Evolutionary conservation across 2,888 invertebrate genomes (phyloP).

Genomic region (Eulithis prunata): DNA sequence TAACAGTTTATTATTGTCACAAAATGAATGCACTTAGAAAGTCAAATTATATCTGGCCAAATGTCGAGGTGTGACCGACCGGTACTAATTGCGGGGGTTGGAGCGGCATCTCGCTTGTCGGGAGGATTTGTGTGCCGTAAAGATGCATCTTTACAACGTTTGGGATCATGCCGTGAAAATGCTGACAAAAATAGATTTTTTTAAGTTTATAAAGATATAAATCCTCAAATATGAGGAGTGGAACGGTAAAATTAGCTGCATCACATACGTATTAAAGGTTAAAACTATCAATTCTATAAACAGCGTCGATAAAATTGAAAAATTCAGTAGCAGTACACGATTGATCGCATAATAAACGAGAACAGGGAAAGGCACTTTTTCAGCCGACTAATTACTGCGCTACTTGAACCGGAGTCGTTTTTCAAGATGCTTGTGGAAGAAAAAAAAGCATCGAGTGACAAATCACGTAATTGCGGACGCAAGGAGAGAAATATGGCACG

Average conservation of each 20-base stretch:
- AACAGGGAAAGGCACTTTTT: slow-evolving; percentile 76
- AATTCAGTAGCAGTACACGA: slow-evolving; percentile 55
- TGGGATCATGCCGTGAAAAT: slow-evolving; percentile 65
- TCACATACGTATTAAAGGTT: slow-evolving; percentile 29
- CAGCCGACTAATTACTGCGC: slow-evolving; percentile 74
- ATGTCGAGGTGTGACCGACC: slow-evolving; percentile 82
- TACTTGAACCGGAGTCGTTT: slow-evolving; percentile 73
- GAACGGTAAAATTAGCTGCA: not conserved
- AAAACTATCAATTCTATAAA: slow-evolving; percentile 44
- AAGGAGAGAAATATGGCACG: slow-evolving; percentile 79
- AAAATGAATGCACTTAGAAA: slow-evolving; percentile 81
- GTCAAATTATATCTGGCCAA: slow-evolving; percentile 79
- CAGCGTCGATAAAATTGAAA: slow-evolving; percentile 41
- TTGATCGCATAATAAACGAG: slow-evolving; percentile 62
- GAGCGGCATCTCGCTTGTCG: slow-evolving; percentile 59
- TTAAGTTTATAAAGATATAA: not conserved
- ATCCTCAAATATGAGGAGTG: slow-evolving; percentile 2
- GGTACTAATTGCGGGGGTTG: slow-evolving; percentile 80
- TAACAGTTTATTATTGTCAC: slow-evolving; percentile 71
- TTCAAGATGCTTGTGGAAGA: slow-evolving; percentile 63
- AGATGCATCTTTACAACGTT: slow-evolving; percentile 69
- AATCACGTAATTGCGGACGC: slow-evolving; percentile 82
- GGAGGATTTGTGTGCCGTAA: slow-evolving; percentile 72
- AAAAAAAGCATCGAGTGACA: slow-evolving; percentile 75
- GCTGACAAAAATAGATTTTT: slow-evolving; percentile 58